Evolutionary conservation across 2,888 invertebrate species (phyloP).

Genomic region (Lepidocyrtoides sp.): DNA sequence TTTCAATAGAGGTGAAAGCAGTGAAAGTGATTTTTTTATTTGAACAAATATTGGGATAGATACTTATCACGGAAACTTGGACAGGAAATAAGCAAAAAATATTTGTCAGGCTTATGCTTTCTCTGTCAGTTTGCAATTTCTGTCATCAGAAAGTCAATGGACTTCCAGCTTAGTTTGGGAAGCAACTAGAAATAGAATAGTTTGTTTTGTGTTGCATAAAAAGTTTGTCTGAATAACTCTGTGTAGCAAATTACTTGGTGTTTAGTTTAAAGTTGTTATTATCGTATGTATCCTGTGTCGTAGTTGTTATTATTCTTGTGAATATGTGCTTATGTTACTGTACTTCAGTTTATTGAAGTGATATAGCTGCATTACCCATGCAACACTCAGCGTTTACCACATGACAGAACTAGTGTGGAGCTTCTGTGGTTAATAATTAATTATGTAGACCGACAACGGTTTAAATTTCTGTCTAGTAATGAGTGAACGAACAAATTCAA

Average conservation of each 20-base stretch:
- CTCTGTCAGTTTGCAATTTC: not conserved
- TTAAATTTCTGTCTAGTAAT: slow-evolving; percentile 14
- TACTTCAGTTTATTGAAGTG: not conserved
- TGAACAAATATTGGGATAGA: not conserved
- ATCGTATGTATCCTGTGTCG: not conserved
- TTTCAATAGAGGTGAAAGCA: not conserved
- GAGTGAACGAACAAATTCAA: not conserved
- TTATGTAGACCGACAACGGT: slow-evolving; percentile 30
- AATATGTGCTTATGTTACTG: not conserved
- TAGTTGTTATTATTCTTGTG: not conserved
- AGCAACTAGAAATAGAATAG: not conserved
- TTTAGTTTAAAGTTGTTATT: slow-evolving; percentile 22
- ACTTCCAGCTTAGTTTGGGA: not conserved
- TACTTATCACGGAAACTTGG: not conserved
- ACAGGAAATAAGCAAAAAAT: not conserved
- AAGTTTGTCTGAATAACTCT: not conserved
- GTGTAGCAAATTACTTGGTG: slow-evolving; percentile 23
- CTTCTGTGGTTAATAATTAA: slow-evolving; percentile 45
- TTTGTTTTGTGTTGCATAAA: slow-evolving; percentile 6
- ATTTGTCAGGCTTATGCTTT: not conserved
- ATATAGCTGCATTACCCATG: not conserved
- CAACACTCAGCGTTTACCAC: not conserved
- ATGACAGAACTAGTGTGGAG: slow-evolving; percentile 17
- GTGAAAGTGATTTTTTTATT: slow-evolving; percentile 50
- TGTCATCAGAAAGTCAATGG: not conserved